phyloP scores from a whole-genome alignment of 2,113 vertebrate genomes.

The Pachyramphus minor region DNA sequence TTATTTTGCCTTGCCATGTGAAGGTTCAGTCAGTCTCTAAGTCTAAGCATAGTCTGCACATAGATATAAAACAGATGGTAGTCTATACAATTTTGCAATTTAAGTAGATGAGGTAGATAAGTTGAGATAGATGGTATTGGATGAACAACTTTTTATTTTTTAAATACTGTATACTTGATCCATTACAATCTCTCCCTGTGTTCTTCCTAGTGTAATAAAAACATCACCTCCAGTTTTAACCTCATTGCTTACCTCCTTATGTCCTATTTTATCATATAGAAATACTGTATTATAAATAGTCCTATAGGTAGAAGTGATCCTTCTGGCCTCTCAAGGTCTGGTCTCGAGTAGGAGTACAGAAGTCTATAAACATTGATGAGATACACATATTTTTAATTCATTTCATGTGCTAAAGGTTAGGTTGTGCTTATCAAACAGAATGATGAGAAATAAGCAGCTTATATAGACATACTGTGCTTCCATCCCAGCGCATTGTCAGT shows the following conservation, averaged over 20 bases:
- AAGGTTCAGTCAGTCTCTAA: not conserved
- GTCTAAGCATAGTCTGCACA: not conserved
- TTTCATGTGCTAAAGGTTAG: not conserved
- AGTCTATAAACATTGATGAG: not conserved
- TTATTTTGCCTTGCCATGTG: not conserved
- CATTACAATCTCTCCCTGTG: accelerated
- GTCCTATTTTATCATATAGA: not conserved
- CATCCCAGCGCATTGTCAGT: not conserved
- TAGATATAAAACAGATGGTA: not conserved
- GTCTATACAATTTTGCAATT: not conserved
- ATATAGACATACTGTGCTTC: not conserved
- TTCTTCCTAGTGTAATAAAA: not conserved
- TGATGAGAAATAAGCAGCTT: not conserved
- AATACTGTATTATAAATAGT: not conserved
- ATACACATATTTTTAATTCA: not conserved
- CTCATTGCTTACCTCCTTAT: not conserved
- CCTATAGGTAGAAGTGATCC: not conserved
- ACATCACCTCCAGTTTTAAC: not conserved
- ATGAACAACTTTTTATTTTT: not conserved
- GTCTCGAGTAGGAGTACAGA: not conserved
- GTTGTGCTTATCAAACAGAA: not conserved
- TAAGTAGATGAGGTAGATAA: not conserved
- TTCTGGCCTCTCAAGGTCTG: not conserved
- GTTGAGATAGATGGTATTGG: not conserved
- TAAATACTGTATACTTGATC: not conserved